Base-by-base conservation (phyloP, 2,797 vertebrate species). In the Chanos chanos region DNA sequence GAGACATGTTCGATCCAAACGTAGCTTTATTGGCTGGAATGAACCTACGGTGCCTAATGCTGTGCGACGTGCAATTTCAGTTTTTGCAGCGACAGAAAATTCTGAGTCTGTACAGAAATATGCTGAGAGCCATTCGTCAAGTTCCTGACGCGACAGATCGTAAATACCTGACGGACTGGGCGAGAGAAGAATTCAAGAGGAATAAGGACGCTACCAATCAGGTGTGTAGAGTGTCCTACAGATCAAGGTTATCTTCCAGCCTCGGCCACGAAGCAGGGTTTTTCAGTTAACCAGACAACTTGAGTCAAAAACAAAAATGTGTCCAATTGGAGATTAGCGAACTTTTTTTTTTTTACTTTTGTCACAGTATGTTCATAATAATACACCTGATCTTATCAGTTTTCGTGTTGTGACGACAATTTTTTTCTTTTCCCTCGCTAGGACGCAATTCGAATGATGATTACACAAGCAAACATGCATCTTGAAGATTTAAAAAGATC, bases 371-470 rank as follows among this genome's bases (percentile, higher is more conserved):
- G 21, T 43, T 2, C 7, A 31, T 9, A 16, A 24, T 39, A 2
- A 10, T 31, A 3, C 43, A 12, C 16, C 7, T 13, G 34, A 48
- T 7, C 5, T 40, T 41, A 13, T 7, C 22, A 49, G 7, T 19
- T 2, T 5, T 58, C 37, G 8, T 51, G 18, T 9, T 4, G 21
- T n/a, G 12, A n/a, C 43, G 24, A 24, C 18, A 30, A 19, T 3
- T 43, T 9, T 6, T 10, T 79, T 57, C 72, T 12, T 52, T 77
- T 71, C 68, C 18, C 58, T 33, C 66, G n/a, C n/a, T n/a, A 98
- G 96, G 93, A 93, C 43, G 81, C 89, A 0, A 81, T 98, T 73
- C 88, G 90, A 45, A 98, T 99, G 95, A 99, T 99, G 95, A 86
- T 98, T 61, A 92, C 90, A 30, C 95, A 97, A 53, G 96, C 94